Base-by-base conservation (phyloP, 2,888 invertebrate species). In the Eupithecia insigniata region DNA sequence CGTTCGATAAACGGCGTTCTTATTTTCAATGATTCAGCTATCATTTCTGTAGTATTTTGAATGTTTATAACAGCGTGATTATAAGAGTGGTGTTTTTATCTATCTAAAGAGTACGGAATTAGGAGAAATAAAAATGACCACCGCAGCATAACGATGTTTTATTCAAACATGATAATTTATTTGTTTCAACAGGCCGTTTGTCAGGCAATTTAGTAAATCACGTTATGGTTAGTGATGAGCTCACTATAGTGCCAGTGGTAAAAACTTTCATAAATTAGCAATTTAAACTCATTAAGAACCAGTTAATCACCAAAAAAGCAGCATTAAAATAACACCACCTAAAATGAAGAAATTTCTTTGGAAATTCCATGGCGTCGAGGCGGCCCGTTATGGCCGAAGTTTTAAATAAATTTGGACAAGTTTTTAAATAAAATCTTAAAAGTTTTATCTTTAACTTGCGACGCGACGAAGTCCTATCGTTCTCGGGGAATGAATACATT, bases 391-490 rank as follows among this genome's bases (percentile, higher is more conserved):
- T 88, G 85, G 83, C 81, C 76, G 80, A 93, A 92, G 85, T 93
- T 90, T 86, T 80, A 79, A 81, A 80, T 79, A 83, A 85, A 87
- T 83, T 84, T 79, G 82, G 85, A 82, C 84, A 78, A 80, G 80
- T 80, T 88, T 84, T 84, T 84, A 86, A 89, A 91, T 89, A 90
- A 92, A 92, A 87, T 90, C 88, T 89, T 86, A 84, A 90, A 92
- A 92, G 87, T 92, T 92, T 90, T 89, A 89, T 90, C 88, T 89
- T 87, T 85, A 86, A 85, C 88, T 86, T 86, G 85, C 89, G 90
- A 90, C 85, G 84, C 83, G 82, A 83, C 82, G 81, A 86, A 85
- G 84, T 87, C 85, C 81, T 85, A 85, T 84, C 83, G 84, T 81
- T 80, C 75, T 78, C 61, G 67, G 58, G n/a, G 71, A 76, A 75